These are phyloP conservation scores for Morus bassanus DNA, from an alignment of 2,797 vertebrate species.

Conservation along the genomic window DNA sequence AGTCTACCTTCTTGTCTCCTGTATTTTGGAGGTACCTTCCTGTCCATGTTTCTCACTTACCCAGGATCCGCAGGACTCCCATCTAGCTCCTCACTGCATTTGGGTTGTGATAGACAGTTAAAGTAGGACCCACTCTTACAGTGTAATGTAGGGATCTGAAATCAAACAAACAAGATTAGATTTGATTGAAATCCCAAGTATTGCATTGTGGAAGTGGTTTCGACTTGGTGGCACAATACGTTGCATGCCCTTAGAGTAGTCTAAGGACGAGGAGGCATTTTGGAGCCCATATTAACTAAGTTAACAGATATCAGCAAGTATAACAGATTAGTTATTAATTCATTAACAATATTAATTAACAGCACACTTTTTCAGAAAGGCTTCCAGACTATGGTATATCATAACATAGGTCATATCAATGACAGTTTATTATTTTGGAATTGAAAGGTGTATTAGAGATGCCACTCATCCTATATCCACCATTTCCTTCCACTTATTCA, in stretches of 20 bases:
- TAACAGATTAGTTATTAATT: not conserved
- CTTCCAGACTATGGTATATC: not conserved
- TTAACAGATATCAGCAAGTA: not conserved
- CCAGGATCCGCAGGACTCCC: not conserved
- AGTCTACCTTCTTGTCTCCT: not conserved
- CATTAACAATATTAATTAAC: not conserved
- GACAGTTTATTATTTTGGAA: not conserved
- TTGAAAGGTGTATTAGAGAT: not conserved
- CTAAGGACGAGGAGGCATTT: not conserved
- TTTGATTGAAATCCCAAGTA: not conserved
- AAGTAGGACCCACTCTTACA: not conserved
- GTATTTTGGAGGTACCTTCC: not conserved
- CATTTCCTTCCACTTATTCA: not conserved
- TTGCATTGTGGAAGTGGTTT: not conserved
- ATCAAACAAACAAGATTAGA: not conserved
- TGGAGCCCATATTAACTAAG: not conserved
- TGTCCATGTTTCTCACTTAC: not conserved
- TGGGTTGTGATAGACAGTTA: not conserved
- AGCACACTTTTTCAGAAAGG: not conserved
- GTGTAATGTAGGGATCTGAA: not conserved
- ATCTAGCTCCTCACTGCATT: not conserved
- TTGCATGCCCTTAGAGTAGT: not conserved
- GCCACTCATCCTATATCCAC: not conserved
- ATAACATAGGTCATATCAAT: not conserved
- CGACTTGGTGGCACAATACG: not conserved